Conservation (phyloP, 2,888 invertebrate species). For the Iselma pallidipennis region DNA sequence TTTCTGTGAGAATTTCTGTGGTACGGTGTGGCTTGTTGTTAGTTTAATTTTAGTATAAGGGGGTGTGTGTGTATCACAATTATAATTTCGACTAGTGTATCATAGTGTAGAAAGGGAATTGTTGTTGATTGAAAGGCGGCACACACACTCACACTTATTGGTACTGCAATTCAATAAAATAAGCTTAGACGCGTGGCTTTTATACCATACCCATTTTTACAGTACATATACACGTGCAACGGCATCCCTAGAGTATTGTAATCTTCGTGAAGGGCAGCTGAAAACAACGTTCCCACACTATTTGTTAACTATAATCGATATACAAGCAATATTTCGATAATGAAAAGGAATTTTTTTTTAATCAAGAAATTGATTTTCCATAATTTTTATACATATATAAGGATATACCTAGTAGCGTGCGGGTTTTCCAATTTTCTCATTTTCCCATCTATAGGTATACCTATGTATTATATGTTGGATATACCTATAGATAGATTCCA, state of each 20-base stretch:
- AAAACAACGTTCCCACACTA: slow-evolving; percentile 49
- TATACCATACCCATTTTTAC: not conserved
- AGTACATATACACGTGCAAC: slow-evolving; percentile 37
- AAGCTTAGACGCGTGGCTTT: slow-evolving; percentile 41
- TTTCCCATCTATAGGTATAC: too few relatives aligned
- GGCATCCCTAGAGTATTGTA: slow-evolving; percentile 45
- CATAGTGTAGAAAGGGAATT: slow-evolving; percentile 31
- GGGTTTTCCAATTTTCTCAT: too few relatives aligned
- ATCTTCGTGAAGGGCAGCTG: slow-evolving; percentile 50
- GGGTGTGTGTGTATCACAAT: slow-evolving; percentile 38
- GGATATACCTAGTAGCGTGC: too few relatives aligned
- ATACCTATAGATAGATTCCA: slow-evolving; percentile 8
- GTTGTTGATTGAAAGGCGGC: slow-evolving; percentile 36
- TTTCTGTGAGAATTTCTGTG: slow-evolving; percentile 18
- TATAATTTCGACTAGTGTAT: slow-evolving; percentile 40
- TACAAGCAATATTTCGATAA: too few relatives aligned
- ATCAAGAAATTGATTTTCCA: too few relatives aligned
- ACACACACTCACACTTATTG: slow-evolving; percentile 28
- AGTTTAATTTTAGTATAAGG: slow-evolving; percentile 4
- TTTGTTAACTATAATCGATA: slow-evolving; percentile 11
- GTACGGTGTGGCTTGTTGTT: too few relatives aligned
- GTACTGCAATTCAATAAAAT: slow-evolving; percentile 33
- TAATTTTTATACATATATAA: too few relatives aligned
- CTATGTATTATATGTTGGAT: too few relatives aligned
- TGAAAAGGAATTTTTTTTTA: too few relatives aligned